phyloP scores from a whole-genome alignment of 2,113 vertebrate species.

The Suricata suricatta region DNA sequence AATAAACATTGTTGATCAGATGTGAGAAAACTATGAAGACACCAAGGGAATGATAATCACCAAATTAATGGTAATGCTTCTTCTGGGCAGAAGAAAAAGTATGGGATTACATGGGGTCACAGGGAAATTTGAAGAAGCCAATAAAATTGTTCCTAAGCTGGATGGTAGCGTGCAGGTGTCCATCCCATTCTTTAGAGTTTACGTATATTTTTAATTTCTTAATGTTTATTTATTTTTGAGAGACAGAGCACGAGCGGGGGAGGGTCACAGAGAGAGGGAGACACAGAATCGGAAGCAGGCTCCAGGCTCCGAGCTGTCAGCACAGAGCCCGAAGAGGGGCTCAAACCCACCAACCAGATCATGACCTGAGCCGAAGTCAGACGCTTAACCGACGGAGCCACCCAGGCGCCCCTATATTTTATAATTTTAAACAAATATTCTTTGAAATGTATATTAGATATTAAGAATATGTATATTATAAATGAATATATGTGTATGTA shows the following conservation, averaged over 20 bases:
- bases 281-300: too few species aligned
- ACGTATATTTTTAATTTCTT: background rate
- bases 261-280: too few species aligned
- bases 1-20: background rate
- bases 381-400: too few species aligned
- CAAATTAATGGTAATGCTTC: background rate
- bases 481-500: background rate
- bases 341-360: too few species aligned
- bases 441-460: background rate
- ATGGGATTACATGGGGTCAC: background rate
- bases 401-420: background rate
- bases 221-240: too few species aligned
- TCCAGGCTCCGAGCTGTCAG: too few species aligned
- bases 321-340: too few species aligned
- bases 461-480: background rate
- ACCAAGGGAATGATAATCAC: background rate
- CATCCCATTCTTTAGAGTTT: background rate
- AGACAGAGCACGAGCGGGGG: too few species aligned
- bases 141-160: background rate
- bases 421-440: background rate
- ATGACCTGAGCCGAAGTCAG: too few species aligned
- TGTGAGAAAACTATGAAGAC: background rate
- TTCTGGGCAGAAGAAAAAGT: background rate
- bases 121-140: background rate
- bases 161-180: background rate